These are phyloP conservation scores for Actinopyga echinites DNA, from an alignment of 53 echinoderm and acorn worm species.

Conservation along the genomic window DNA sequence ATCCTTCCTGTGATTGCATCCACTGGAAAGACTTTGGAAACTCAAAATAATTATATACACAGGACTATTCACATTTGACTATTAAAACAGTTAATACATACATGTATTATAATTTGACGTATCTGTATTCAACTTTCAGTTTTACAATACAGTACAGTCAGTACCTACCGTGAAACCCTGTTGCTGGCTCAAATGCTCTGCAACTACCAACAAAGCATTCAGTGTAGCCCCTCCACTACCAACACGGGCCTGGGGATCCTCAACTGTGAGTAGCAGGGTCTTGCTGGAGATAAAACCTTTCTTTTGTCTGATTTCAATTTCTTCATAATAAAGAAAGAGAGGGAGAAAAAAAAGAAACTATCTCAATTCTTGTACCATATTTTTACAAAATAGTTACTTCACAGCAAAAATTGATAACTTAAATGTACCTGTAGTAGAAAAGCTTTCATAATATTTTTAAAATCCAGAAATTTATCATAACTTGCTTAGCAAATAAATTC, in stretches of 20 bases:
- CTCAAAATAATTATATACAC: no score
- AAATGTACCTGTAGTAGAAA: no score
- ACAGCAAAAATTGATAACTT: no score
- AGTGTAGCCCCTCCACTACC: slow-evolving; percentile 98
- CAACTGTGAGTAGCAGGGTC: slow-evolving; percentile 75
- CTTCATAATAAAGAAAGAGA: slow-evolving; percentile 36
- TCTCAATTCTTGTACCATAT: neutral
- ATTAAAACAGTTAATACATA: no score
- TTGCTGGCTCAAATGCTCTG: slow-evolving; percentile 87
- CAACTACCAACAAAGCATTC: slow-evolving; percentile 93
- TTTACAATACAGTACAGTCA: neutral
- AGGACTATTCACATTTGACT: no score
- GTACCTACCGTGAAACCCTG: slow-evolving; percentile 79
- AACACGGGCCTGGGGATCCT: slow-evolving; percentile 84
- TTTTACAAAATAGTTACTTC: neutral
- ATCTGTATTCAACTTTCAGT: no score
- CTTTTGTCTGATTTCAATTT: slow-evolving; percentile 80
- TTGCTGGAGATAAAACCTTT: slow-evolving; percentile 77
- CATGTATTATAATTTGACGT: no score
- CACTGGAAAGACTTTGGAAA: no score
- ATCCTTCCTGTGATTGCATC: no score
- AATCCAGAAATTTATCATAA: no score
- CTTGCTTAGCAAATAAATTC: no score
- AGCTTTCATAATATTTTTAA: no score
- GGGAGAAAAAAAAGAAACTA: neutral